Evolutionary conservation across 2,797 vertebrate genomes (phyloP).

Genomic region (Sebastes diploproa): DNA sequence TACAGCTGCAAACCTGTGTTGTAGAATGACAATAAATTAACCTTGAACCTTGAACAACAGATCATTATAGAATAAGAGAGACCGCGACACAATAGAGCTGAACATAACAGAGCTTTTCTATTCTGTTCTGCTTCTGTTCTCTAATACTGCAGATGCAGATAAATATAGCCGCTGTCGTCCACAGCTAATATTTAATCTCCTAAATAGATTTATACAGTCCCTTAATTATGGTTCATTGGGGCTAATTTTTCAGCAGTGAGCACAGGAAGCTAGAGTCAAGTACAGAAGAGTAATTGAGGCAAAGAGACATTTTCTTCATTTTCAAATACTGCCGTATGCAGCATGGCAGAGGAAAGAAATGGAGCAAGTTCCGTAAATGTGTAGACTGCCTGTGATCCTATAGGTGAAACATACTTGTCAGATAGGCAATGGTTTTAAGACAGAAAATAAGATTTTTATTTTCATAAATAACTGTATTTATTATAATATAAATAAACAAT

Average conservation of each 20-base stretch:
- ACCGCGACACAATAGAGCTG: not conserved
- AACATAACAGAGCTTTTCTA: not conserved
- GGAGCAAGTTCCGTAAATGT: not conserved
- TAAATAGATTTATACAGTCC: slow-evolving; percentile 25
- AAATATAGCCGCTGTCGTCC: not conserved
- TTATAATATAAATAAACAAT: no score
- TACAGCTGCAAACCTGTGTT: not conserved
- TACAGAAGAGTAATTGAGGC: slow-evolving; percentile 1
- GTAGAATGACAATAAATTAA: not conserved
- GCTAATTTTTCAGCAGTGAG: slow-evolving; percentile 38
- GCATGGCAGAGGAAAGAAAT: not conserved
- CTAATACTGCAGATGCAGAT: not conserved
- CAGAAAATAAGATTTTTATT: no score
- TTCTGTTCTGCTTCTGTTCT: not conserved
- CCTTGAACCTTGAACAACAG: not conserved
- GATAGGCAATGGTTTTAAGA: no score
- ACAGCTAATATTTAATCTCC: slow-evolving; percentile 44
- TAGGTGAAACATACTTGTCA: not conserved
- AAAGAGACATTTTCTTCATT: not conserved
- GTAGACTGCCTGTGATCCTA: not conserved
- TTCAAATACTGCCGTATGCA: not conserved
- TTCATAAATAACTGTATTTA: no score
- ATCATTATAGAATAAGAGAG: not conserved
- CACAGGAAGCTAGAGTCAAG: slow-evolving; percentile 22
- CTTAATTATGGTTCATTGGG: slow-evolving; percentile 39